Conservation (phyloP, 2,888 invertebrate species). For the Oxyscelio sp. region DNA sequence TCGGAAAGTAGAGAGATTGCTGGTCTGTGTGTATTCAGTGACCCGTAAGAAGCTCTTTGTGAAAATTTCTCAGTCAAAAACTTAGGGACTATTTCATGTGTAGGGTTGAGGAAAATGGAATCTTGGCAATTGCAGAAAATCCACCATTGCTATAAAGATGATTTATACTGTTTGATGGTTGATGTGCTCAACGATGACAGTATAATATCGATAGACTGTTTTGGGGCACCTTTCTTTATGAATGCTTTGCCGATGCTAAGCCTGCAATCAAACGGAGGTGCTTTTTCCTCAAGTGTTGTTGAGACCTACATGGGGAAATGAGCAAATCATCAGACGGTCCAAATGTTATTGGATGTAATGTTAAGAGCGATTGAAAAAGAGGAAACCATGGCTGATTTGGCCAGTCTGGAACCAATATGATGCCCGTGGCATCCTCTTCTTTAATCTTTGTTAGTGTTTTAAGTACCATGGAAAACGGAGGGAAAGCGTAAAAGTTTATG, state of each 20-base stretch:
- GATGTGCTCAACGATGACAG: constrained; percentile 64
- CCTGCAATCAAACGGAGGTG: constrained; percentile 75
- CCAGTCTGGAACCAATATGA: constrained; percentile 79
- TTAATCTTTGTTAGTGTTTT: constrained; percentile 79
- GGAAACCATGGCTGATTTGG: too few species aligned
- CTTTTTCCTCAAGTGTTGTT: constrained; percentile 60
- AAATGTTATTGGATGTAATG: constrained; percentile 51
- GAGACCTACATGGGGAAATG: constrained; percentile 66
- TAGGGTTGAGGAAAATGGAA: neutral
- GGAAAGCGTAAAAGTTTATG: constrained; percentile 76
- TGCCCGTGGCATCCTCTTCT: constrained; percentile 78
- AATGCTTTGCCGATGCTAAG: constrained; percentile 73
- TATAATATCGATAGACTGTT: constrained; percentile 47
- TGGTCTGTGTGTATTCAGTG: constrained; percentile 7
- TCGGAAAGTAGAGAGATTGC: constrained; percentile 8
- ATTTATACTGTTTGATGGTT: neutral
- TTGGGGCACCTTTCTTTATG: constrained; percentile 62
- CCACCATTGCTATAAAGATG: neutral
- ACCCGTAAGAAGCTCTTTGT: neutral
- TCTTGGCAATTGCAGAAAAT: neutral
- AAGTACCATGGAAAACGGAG: too few species aligned
- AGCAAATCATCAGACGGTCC: constrained; percentile 68
- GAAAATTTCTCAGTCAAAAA: neutral
- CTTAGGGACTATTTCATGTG: neutral
- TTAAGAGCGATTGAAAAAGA: constrained; percentile 22